Conservation (phyloP, 2,888 invertebrate species). For the Peribatodes rhomboidaria region DNA sequence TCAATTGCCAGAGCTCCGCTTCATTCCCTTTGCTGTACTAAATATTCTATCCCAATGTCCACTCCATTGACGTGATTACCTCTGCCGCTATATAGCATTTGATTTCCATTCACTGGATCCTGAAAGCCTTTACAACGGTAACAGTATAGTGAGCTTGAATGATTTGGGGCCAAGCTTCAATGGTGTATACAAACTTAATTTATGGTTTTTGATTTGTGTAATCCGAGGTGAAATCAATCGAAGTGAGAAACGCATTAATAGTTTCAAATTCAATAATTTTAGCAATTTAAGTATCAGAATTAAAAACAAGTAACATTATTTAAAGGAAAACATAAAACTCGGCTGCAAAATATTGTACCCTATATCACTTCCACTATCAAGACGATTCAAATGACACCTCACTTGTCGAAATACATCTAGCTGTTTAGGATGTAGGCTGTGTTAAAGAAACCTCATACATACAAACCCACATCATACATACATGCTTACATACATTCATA, state of each 20-base stretch:
- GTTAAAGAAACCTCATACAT: too few species aligned
- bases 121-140: slow-evolving; percentile 34
- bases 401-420: too few species aligned
- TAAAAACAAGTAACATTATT: too few species aligned
- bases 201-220: slow-evolving; percentile 20
- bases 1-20: background rate
- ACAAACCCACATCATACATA: too few species aligned
- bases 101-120: slow-evolving; percentile 36
- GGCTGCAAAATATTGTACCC: too few species aligned
- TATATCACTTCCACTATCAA: too few species aligned
- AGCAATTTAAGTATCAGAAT: too few species aligned
- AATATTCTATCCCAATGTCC: slow-evolving; percentile 32
- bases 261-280: too few species aligned
- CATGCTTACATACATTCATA: too few species aligned
- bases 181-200: slow-evolving; percentile 20
- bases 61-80: slow-evolving; percentile 28
- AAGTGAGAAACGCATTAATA: background rate
- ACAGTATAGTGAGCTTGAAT: slow-evolving; percentile 36
- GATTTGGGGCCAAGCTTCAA: slow-evolving; percentile 28
- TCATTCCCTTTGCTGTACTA: slow-evolving; percentile 8
- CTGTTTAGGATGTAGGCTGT: too few species aligned
- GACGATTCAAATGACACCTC: too few species aligned
- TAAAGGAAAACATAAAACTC: too few species aligned
- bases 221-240: slow-evolving; percentile 12
- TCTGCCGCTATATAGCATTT: slow-evolving; percentile 31